Evolutionary conservation across 2,113 vertebrate species (phyloP), one percentile per base, ranked within the genome.

Genomic region (Nothocercus julius): DNA sequence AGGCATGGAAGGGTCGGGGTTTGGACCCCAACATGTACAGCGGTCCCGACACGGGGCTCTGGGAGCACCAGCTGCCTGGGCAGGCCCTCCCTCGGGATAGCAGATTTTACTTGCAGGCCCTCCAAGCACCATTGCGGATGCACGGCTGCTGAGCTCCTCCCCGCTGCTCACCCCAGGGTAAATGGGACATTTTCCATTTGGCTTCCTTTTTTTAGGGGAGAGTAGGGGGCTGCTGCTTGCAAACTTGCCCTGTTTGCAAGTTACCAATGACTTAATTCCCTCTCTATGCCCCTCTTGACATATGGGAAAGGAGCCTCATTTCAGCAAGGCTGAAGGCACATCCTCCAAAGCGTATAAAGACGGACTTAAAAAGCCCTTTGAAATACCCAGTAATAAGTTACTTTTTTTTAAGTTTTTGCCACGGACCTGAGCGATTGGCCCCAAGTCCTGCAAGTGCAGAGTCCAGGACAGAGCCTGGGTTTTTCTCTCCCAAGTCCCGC

Each of bases 401-500:
- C 20, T 17, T 85, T 22, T 22, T 8, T 8, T 2, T 30, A 75
- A 30, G 7, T 30, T 6, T 10, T 76, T 38, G 36, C 68, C 13
- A 56, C 5, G 6, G 42, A 6, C 30, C 66, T 47, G 21, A 10
- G 44, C 47, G 13, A 28, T 9, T 44, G 44, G 14, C 24, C 25
- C 34, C 24, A 38, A 59, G 51, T 0, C 13, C 7, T 27, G 51
- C 45, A 58, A 38, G 28, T 25, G 40, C 8, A 0, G 0, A 67
- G 36, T 7, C 5, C 8, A 5, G 51, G 16, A 30, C 0, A 2
- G 58, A 80, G 45, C 34, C 36, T 28, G 1, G 7, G 3, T 6
- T 51, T 34, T 36, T 19, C 17, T 66, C 70, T 58, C 54, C 30
- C 30, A 32, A 32, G 54, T 32, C 54, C 54, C 1, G 1, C 5